Evolutionary conservation across 2,888 invertebrate species (phyloP), one percentile per base, ranked within the genome.

Genomic region (Opisthograptis luteolata): DNA sequence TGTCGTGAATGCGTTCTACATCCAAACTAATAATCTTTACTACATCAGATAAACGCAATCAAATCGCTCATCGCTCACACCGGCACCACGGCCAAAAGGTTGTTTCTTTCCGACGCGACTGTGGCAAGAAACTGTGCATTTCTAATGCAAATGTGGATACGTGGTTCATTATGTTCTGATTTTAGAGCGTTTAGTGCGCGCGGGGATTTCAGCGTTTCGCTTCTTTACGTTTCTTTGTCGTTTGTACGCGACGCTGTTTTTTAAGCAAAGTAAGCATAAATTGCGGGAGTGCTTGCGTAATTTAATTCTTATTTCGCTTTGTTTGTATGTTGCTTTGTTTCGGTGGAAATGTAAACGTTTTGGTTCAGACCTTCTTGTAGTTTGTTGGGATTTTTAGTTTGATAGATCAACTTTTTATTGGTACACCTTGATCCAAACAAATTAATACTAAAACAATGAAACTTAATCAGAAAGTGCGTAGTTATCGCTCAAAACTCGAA

Each of bases 161-260:
- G 80, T 77, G 81, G 73, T 81, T 84, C 83, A 82, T 84, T 84
- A 84, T 78, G 81, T 76, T 68, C 78, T 81, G 84, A 82, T 84
- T 84, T 79, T 76, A 75, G 78, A 76, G 66, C 77, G 76, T 80
- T 84, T 79, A 76, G 79, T 65, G 73, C 62, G 69, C 63, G 68
- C 62, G 61, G 64, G 64, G 63, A 51, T 51, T 50, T 51, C 50
- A 51, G 8, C 44, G 50, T 50, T 30, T 42, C 36, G 41, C 67
- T 71, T 71, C 64, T 66, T 65, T 60, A 44, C 57, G 55, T 54
- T 62, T 62, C 59, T 62, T 62, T 59, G 62, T 55, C 55, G 57
- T 59, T 57, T 48, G 30, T 30, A 57, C 44, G 57, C 45, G 52
- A 61, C 56, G 55, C 43, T 54, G 49, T 55, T 62, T 54, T 50